Base-by-base conservation (phyloP, 2,113 vertebrate genomes). In the Campylomormyrus numenius region DNA sequence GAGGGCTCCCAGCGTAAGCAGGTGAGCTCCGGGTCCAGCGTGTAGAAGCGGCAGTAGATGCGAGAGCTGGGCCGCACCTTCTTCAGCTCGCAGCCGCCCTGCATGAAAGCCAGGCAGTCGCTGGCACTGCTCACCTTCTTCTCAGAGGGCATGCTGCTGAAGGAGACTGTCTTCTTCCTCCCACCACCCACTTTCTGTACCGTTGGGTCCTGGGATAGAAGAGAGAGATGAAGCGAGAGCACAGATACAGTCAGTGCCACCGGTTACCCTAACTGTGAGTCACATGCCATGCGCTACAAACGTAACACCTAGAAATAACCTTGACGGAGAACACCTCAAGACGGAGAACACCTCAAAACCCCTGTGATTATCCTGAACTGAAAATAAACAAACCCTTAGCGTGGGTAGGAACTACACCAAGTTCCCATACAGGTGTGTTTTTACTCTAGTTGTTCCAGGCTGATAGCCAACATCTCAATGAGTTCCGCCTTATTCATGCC, bases 141-240 rank as follows among this genome's bases (percentile, higher is more conserved):
- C 93, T 99, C 98, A 0, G 98, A 99, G 1, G 98, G 98, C 95
- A 99, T 99, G 94, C 98, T 99, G 95, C 98, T 99, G 95, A 99
- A 99, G 15, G 98, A 99, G 88, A 99, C 98, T 0, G 98, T 99
- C 94, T 99, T 99, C 96, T 99, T 99, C 83, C 97, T 95, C 86
- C 95, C 93, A n/a, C 95, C 97, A 0, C 96, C 96, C 3, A 96
- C 91, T 94, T 99, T 99, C 94, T 98, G 97, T 91, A 97, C 97
- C 5, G 97, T 96, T 85, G 98, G 97, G 93, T 99, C 98, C 98
- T 99, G 94, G 17, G 91, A 91, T 2, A 27, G 42, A 27, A 74
- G 85, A 74, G 31, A 49, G 66, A 39, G 31, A n/a, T n/a, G 92
- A 11, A 93, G 74, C 50, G 89, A 66, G 8, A 45, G 13, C 19